Conservation (phyloP, 2,888 invertebrate species). For the Phoronis australis region DNA sequence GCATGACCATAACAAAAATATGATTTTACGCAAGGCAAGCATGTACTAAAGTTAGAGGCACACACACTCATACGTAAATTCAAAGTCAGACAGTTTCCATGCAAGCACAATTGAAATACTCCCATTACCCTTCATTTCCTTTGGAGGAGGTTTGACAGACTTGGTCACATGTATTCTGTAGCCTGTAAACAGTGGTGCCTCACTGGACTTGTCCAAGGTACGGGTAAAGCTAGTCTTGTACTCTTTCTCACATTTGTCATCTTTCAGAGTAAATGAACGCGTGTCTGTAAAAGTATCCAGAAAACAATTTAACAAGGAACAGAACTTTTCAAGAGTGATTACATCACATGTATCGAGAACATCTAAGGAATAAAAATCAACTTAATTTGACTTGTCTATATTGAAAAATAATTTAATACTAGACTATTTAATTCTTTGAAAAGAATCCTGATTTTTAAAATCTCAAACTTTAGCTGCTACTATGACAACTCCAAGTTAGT, state of each 20-base stretch:
- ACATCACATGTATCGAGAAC: too few relatives aligned
- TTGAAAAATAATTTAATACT: too few relatives aligned
- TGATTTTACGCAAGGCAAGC: neutral
- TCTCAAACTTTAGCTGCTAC: too few relatives aligned
- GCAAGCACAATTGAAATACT: neutral
- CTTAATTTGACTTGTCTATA: too few relatives aligned
- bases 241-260: constrained; percentile 55
- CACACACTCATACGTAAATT: neutral
- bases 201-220: constrained; percentile 53
- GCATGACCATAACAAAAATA: too few relatives aligned
- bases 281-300: constrained; percentile 39
- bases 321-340: too few relatives aligned
- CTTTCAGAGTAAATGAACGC: constrained; percentile 53
- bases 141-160: constrained; percentile 55
- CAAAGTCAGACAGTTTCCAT: neutral
- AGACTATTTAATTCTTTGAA: too few relatives aligned
- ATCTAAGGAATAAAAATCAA: too few relatives aligned
- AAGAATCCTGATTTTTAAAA: too few relatives aligned
- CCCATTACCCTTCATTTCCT: constrained; percentile 57
- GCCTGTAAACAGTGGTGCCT: constrained; percentile 52
- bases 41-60: neutral
- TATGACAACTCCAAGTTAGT: too few relatives aligned
- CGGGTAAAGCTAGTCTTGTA: constrained; percentile 54
- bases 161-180: constrained; percentile 56
- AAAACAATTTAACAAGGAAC: too few relatives aligned